These are phyloP conservation scores for Mylabris sibirica DNA, from an alignment of 2,888 invertebrate species.

Conservation along the genomic window DNA sequence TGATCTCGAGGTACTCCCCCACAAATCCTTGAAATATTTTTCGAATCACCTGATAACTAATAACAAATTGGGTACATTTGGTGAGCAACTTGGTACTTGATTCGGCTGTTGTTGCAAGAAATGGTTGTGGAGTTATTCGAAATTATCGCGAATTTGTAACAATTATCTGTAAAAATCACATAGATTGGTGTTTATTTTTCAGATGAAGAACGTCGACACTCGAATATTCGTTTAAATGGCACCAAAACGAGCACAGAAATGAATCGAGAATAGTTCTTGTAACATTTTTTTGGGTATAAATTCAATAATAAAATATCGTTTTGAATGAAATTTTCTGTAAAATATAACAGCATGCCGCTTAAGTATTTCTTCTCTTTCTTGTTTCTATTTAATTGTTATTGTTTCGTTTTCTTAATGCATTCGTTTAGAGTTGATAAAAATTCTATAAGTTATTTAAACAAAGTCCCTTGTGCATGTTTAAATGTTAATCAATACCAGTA, in stretches of 20 bases:
- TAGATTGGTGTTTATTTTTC: conserved; percentile 49
- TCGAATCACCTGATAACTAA: no score
- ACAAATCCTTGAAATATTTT: no score
- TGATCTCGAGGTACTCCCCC: no score
- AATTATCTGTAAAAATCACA: neutral
- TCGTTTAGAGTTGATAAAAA: neutral
- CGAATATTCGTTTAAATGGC: conserved; percentile 69
- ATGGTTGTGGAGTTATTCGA: no score
- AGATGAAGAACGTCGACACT: conserved; percentile 67
- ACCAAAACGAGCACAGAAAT: conserved; percentile 66
- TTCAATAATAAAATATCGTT: conserved; percentile 28
- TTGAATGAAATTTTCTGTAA: conserved; percentile 18
- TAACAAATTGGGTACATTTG: no score
- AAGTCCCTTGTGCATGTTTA: neutral
- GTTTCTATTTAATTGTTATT: no score
- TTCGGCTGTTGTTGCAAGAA: no score
- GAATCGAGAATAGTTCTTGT: conserved; percentile 50
- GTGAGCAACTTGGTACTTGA: no score
- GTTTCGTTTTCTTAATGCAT: neutral
- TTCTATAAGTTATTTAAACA: neutral
- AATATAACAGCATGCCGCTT: conserved; percentile 18
- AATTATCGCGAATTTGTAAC: no score
- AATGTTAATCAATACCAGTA: neutral
- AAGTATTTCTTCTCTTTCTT: neutral
- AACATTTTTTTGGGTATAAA: conserved; percentile 38